phyloP scores from a whole-genome alignment of 2,888 invertebrate genomes.

The Leptinotarsa haldemani region DNA sequence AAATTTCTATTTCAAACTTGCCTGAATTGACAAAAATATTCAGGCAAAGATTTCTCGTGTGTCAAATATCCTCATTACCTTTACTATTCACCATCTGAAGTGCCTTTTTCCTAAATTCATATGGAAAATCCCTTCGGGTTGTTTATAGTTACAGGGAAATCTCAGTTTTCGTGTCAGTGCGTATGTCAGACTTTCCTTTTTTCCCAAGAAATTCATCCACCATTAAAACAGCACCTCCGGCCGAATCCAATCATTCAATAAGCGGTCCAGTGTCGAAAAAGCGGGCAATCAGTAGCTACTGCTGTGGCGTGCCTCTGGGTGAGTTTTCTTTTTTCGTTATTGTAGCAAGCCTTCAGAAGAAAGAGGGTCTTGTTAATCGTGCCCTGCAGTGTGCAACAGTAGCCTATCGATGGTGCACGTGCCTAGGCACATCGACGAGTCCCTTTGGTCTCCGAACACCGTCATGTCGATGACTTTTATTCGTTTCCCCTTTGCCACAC shows the following conservation, averaged over 20 bases:
- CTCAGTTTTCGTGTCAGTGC: background rate
- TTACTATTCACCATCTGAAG: no score
- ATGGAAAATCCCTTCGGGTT: no score
- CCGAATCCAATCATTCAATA: slow-evolving; percentile 61
- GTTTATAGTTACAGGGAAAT: background rate
- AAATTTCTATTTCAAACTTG: no score
- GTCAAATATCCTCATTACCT: no score
- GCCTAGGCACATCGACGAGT: slow-evolving; percentile 55
- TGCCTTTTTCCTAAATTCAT: no score
- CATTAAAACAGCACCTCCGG: slow-evolving; percentile 63
- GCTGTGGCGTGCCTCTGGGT: slow-evolving; percentile 41
- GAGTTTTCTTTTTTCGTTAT: slow-evolving; percentile 45
- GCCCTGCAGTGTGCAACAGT: slow-evolving; percentile 51
- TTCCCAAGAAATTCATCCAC: slow-evolving; percentile 35
- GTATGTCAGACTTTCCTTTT: background rate
- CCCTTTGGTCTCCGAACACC: slow-evolving; percentile 41
- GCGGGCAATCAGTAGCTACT: slow-evolving; percentile 57
- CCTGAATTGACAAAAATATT: no score
- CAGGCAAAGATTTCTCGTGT: no score
- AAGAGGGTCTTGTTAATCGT: slow-evolving; percentile 60
- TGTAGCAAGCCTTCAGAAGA: slow-evolving; percentile 52
- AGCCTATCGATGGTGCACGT: slow-evolving; percentile 57
- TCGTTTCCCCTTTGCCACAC: slow-evolving; percentile 48
- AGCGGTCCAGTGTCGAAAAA: slow-evolving; percentile 54
- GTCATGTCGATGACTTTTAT: slow-evolving; percentile 54